Evolutionary conservation across 2,113 vertebrate genomes (phyloP).

Genomic region (Sphaerodactylus townsendi): DNA sequence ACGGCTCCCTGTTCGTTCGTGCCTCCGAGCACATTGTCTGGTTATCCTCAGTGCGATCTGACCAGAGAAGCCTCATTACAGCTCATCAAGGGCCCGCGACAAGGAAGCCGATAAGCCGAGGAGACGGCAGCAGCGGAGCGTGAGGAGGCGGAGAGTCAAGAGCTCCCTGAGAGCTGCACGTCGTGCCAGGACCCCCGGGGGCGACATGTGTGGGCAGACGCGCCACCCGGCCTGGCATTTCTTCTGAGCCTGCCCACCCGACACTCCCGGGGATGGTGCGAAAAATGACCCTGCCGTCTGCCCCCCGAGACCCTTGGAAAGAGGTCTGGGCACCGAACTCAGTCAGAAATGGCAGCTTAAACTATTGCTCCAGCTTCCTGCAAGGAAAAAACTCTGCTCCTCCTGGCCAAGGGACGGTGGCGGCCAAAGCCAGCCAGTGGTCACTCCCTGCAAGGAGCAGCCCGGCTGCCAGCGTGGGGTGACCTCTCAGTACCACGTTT

Average conservation of each 20-base stretch:
- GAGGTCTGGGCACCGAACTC: no score
- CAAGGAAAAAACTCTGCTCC: no score
- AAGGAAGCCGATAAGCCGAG: conserved; percentile 40
- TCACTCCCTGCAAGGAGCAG: no score
- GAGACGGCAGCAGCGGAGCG: conserved; percentile 14
- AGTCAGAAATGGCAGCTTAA: not conserved
- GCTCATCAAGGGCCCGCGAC: not conserved
- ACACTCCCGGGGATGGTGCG: not conserved
- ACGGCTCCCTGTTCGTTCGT: no score
- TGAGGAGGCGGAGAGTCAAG: not conserved
- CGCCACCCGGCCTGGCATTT: no score
- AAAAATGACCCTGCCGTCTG: not conserved
- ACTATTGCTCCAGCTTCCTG: not conserved
- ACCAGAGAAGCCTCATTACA: not conserved
- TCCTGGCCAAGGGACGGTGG: no score
- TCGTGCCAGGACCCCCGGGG: not conserved
- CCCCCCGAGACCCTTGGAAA: not conserved
- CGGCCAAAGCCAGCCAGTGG: no score
- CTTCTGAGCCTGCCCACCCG: not conserved
- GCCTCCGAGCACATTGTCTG: not conserved
- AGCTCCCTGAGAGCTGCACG: not conserved
- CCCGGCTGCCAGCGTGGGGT: no score
- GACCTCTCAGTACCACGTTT: no score
- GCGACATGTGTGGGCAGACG: not conserved
- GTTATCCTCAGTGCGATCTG: not conserved